A percentile compares a stretch with the other conserved stretches of the same genome.
Conservation (phyloP, 2,888 invertebrate genomes). For the Noctua janthina region DNA sequence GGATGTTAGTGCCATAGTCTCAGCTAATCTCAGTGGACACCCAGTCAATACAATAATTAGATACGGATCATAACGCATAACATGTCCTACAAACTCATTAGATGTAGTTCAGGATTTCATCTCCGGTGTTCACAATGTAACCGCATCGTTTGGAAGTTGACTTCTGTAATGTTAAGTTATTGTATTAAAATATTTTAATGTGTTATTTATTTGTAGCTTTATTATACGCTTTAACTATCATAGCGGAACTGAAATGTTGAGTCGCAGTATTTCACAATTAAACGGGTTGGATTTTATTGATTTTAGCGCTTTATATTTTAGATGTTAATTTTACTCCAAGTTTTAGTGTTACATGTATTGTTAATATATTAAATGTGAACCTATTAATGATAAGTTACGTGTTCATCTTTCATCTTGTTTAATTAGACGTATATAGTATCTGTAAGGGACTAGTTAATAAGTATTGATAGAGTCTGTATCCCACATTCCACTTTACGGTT, state of each 20-base stretch:
- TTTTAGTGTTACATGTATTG: slow-evolving; percentile 74
- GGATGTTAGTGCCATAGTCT: slow-evolving; percentile 86
- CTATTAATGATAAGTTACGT: slow-evolving; percentile 72
- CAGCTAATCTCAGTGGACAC: slow-evolving; percentile 70
- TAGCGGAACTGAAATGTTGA: slow-evolving; percentile 80
- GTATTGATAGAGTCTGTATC: slow-evolving; percentile 63
- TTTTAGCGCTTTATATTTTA: slow-evolving; percentile 80
- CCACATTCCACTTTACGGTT: slow-evolving; percentile 80
- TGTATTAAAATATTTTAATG: slow-evolving; percentile 89
- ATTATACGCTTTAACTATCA: slow-evolving; percentile 85
- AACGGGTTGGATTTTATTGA: slow-evolving; percentile 82
- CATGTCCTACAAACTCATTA: slow-evolving; percentile 58
- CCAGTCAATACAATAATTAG: slow-evolving; percentile 61
- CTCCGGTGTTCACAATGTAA: slow-evolving; percentile 70
- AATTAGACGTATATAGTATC: slow-evolving; percentile 56
- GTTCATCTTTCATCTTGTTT: slow-evolving; percentile 79
- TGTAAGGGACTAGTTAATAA: slow-evolving; percentile 60
- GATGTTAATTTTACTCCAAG: slow-evolving; percentile 74
- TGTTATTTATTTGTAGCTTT: slow-evolving; percentile 91
- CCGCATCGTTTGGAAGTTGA: slow-evolving; percentile 85
- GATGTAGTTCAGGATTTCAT: slow-evolving; percentile 53
- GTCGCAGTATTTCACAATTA: slow-evolving; percentile 82
- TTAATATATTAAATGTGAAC: slow-evolving; percentile 71
- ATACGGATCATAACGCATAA: slow-evolving; percentile 54
- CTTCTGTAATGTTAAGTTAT: slow-evolving; percentile 89